phyloP scores from a whole-genome alignment of 2,888 invertebrate genomes.

The Neoitamus cyanurus region DNA sequence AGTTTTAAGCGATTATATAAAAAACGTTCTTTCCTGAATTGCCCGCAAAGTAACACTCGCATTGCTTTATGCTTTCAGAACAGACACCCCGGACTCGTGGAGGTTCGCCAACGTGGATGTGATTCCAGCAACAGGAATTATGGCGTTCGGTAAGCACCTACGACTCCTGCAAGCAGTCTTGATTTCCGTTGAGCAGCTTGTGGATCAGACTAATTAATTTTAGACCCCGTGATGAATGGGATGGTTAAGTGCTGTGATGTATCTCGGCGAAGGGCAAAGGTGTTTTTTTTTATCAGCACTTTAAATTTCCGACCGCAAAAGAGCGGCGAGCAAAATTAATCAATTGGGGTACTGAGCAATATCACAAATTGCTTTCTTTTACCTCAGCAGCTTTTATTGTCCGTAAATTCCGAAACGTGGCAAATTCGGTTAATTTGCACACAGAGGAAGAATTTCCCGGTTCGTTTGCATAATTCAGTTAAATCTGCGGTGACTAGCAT shows the following conservation, averaged over 20 bases:
- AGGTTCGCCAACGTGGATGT: conserved; percentile 78
- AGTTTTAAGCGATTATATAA: background rate
- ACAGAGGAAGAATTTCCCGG: background rate
- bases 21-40: conserved; percentile 54
- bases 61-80: conserved; percentile 65
- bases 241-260: conserved; percentile 43
- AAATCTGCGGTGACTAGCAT: background rate
- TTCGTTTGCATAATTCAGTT: background rate
- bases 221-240: background rate
- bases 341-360: background rate
- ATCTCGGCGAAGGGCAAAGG: background rate
- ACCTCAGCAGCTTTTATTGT: background rate
- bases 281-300: background rate
- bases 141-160: conserved; percentile 78
- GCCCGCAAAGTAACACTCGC: background rate
- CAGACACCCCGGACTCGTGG: conserved; percentile 75
- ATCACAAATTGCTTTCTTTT: background rate
- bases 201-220: background rate
- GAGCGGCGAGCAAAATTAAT: background rate
- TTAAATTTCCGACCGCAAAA: background rate
- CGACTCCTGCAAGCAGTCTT: too few relatives aligned
- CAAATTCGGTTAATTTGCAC: background rate
- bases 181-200: conserved; percentile 65
- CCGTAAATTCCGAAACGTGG: background rate
- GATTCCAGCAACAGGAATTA: conserved; percentile 83